phyloP scores from a whole-genome alignment of 2,113 vertebrate species.

The Dipodomys spectabilis region DNA sequence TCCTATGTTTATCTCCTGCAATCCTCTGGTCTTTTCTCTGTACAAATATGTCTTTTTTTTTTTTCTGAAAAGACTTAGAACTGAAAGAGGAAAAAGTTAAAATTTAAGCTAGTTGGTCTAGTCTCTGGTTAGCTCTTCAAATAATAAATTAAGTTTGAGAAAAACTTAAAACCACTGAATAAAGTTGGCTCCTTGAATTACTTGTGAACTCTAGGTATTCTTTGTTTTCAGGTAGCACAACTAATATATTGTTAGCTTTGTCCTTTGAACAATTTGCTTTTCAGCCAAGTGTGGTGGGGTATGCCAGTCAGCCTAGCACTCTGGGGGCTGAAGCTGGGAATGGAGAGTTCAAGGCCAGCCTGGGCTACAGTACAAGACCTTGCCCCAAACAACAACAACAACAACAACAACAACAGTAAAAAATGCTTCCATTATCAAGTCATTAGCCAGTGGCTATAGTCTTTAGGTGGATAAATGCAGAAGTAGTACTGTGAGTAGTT shows the following conservation, averaged over 20 bases:
- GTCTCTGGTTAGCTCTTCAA: slow-evolving; percentile 3
- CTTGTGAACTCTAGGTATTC: not conserved
- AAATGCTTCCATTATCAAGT: not conserved
- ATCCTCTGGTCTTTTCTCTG: slow-evolving; percentile 5
- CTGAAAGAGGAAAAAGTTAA: slow-evolving; percentile 52
- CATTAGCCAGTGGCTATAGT: not conserved
- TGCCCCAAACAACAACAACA: no score
- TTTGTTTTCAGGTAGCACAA: slow-evolving; percentile 9
- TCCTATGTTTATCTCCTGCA: not conserved
- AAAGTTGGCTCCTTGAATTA: slow-evolving; percentile 13
- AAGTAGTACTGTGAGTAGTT: not conserved
- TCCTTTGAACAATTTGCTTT: not conserved
- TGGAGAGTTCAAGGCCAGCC: no score
- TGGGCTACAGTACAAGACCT: no score
- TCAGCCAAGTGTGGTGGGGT: not conserved
- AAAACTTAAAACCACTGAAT: not conserved
- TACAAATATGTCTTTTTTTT: not conserved
- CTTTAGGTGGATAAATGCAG: not conserved
- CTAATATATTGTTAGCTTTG: not conserved
- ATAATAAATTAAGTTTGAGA: slow-evolving; percentile 30
- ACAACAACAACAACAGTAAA: no score
- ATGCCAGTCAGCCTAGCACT: no score
- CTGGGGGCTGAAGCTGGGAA: no score
- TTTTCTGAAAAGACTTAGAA: slow-evolving; percentile 27
- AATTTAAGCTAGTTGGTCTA: slow-evolving; percentile 13